Conservation (phyloP, 1,140 invertebrate species). For the Zaprionus camerounensis region DNA sequence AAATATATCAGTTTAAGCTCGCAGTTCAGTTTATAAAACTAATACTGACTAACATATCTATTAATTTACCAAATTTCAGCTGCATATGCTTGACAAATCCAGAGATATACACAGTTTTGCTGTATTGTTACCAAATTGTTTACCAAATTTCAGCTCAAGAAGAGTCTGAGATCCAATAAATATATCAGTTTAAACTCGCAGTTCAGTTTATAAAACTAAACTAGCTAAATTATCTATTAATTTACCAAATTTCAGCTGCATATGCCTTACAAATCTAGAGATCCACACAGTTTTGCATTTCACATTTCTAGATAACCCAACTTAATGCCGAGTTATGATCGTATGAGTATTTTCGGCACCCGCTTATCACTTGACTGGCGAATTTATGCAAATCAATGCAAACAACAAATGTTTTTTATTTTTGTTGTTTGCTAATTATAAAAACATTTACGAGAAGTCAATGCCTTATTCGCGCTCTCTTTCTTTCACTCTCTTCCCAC, state of each 20-base stretch:
- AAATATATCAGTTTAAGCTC: too few relatives aligned
- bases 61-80: neutral
- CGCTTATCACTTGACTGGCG: constrained; percentile 20
- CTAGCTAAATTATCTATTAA: neutral
- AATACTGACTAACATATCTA: neutral
- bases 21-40: too few relatives aligned
- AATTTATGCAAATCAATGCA: constrained; percentile 45
- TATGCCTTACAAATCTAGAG: neutral
- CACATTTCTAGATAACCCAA: neutral
- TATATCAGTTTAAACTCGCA: too few relatives aligned
- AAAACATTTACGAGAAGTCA: constrained; percentile 38
- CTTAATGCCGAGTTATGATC: constrained; percentile 2
- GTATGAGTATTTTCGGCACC: neutral
- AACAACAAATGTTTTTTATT: neutral
- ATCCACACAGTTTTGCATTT: constrained; percentile 1
- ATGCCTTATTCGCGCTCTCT: constrained; percentile 15
- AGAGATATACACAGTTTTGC: too few relatives aligned
- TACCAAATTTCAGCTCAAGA: too few relatives aligned
- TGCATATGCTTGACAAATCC: neutral
- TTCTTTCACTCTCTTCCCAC: neutral
- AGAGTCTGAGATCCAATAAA: neutral
- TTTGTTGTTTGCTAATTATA: constrained; percentile 21
- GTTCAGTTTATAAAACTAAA: neutral
- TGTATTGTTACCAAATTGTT: too few relatives aligned
- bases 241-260: neutral